Evolutionary conservation across 2,888 invertebrate genomes (phyloP).

Genomic region (Volucella inanis): DNA sequence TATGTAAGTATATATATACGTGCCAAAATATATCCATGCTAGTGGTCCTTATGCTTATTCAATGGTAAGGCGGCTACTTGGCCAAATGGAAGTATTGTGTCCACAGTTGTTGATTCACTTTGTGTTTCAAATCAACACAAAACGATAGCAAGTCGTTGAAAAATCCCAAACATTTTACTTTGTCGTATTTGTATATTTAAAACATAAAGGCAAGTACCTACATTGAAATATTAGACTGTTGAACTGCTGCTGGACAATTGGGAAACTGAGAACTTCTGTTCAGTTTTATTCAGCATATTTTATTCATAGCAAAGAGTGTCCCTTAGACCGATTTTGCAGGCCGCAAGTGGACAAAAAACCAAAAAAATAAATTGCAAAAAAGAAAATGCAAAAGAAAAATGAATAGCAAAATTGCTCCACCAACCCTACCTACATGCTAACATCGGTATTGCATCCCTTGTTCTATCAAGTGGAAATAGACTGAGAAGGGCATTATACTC

Average conservation of each 20-base stretch:
- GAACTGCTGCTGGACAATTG: neutral
- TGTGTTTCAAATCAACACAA: conserved; percentile 44
- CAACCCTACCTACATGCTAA: conserved; percentile 2
- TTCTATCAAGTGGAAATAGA: conserved; percentile 53
- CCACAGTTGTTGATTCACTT: conserved; percentile 41
- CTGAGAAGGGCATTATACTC: conserved; percentile 44
- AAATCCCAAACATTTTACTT: neutral
- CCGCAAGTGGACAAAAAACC: conserved; percentile 39
- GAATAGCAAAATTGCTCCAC: conserved; percentile 42
- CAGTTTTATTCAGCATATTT: conserved; percentile 63
- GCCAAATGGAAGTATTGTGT: conserved; percentile 43
- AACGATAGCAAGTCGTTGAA: conserved; percentile 8
- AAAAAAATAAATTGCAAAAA: conserved; percentile 14
- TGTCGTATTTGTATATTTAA: neutral
- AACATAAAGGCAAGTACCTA: conserved; percentile 8
- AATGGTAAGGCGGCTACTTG: neutral
- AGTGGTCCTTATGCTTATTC: conserved; percentile 34
- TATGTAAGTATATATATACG: neutral
- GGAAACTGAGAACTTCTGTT: conserved; percentile 33
- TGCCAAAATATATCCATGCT: neutral
- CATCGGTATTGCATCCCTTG: neutral
- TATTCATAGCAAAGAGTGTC: conserved; percentile 50
- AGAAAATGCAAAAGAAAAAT: conserved; percentile 33
- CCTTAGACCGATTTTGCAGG: conserved; percentile 22
- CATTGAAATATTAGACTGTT: conserved; percentile 16